Conservation (phyloP, 2,888 invertebrate species). For the Rhopalosiphum nymphaeae region DNA sequence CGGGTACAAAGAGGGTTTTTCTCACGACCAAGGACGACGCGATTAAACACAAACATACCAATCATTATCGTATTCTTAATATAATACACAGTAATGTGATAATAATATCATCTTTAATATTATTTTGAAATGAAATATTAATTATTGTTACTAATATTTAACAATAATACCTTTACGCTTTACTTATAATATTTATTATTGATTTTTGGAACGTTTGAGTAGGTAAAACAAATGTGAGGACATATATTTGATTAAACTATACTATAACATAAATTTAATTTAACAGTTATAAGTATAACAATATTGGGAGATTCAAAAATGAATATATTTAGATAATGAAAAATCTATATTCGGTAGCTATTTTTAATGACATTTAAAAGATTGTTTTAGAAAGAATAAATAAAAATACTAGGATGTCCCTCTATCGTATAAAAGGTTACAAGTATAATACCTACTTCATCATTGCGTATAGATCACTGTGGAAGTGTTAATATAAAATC, state of each 20-base stretch:
- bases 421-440: not conserved
- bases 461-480: not conserved
- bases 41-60: constrained; percentile 27
- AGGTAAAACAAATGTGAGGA: not conserved
- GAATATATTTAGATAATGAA: not conserved
- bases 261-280: not conserved
- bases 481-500: not conserved
- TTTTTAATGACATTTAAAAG: not conserved
- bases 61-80: constrained; percentile 6
- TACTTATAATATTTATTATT: not conserved
- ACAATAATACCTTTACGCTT: not conserved
- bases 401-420: not conserved
- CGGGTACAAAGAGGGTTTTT: constrained; percentile 46
- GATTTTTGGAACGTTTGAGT: not conserved
- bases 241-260: not conserved
- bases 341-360: not conserved
- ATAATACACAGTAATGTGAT: not conserved
- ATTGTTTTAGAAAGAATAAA: not conserved
- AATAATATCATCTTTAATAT: not conserved
- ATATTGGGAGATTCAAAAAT: not conserved
- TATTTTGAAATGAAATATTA: not conserved
- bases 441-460: not conserved
- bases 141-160: not conserved
- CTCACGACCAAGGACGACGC: constrained; percentile 46
- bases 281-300: not conserved